These are phyloP conservation scores for Papio anubis DNA, from an alignment of 2,113 vertebrate genomes.

Conservation along the genomic window DNA sequence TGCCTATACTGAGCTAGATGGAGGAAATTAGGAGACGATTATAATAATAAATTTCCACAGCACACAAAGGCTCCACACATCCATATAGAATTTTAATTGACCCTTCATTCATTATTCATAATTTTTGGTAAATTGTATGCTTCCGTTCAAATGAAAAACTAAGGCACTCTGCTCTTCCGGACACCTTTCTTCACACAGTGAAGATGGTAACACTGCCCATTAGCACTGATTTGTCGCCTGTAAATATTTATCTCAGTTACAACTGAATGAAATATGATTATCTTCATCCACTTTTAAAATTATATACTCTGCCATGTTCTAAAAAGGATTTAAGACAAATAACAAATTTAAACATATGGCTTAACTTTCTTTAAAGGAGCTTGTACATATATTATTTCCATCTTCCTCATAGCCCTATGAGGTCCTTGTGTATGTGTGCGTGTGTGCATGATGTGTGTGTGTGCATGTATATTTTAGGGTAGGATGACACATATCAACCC, in stretches of 20 bases:
- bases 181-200: neutral
- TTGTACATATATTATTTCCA: neutral
- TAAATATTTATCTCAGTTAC: neutral
- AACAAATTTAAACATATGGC: neutral
- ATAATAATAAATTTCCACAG: constrained; percentile 77
- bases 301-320: neutral
- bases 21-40: constrained; percentile 83
- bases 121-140: neutral
- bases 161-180: neutral
- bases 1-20: constrained; percentile 96
- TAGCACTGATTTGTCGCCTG: neutral
- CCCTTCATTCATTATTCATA: neutral
- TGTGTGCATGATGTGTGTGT: neutral
- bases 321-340: constrained; percentile 16
- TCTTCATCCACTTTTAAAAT: neutral
- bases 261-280: neutral
- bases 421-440: neutral
- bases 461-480: neutral
- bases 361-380: neutral
- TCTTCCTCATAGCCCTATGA: neutral
- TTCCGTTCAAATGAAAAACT: neutral
- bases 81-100: constrained; percentile 33
- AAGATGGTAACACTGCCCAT: neutral
- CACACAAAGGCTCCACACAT: constrained; percentile 76
- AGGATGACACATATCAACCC: neutral